Conservation (phyloP, 2,797 vertebrate species). For the Natrix natrix region DNA sequence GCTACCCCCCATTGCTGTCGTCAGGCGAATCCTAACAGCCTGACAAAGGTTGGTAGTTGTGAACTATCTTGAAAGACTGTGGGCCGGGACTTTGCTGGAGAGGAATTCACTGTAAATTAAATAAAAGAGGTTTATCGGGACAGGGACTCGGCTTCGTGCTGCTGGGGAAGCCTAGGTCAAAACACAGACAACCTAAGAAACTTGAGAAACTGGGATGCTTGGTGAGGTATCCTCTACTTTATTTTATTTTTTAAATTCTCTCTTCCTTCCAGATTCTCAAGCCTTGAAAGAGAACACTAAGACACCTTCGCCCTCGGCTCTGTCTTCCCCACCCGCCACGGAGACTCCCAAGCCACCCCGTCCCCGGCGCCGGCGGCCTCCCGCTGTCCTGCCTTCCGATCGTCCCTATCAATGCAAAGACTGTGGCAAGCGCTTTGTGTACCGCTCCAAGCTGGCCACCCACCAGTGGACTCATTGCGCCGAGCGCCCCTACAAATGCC, state of each 20-base stretch:
- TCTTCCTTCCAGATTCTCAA: not conserved
- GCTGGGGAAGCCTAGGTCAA: too few species aligned
- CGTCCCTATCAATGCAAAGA: conserved; percentile 66
- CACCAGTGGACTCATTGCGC: conserved; percentile 66
- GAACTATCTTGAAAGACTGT: too few species aligned
- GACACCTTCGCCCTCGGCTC: conserved; percentile 41
- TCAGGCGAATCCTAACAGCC: not conserved
- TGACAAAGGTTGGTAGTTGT: too few species aligned
- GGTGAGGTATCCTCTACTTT: not conserved
- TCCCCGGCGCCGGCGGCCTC: not conserved
- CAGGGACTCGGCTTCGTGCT: too few species aligned
- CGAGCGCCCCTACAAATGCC: conserved; percentile 53
- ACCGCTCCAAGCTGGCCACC: conserved; percentile 67
- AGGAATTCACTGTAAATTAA: too few species aligned
- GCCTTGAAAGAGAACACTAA: conserved; percentile 48
- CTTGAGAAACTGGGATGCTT: not conserved
- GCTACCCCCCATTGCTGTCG: not conserved
- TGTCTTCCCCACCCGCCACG: conserved; percentile 33
- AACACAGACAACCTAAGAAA: too few species aligned
- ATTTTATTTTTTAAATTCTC: too few species aligned
- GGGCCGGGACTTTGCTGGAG: too few species aligned
- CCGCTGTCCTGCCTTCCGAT: conserved; percentile 12
- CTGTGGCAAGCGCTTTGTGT: conserved; percentile 68
- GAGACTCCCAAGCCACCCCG: conserved; percentile 21
- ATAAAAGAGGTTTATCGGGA: too few species aligned